phyloP scores from a whole-genome alignment of 2,888 invertebrate genomes.

The Plagodis dolabraria region DNA sequence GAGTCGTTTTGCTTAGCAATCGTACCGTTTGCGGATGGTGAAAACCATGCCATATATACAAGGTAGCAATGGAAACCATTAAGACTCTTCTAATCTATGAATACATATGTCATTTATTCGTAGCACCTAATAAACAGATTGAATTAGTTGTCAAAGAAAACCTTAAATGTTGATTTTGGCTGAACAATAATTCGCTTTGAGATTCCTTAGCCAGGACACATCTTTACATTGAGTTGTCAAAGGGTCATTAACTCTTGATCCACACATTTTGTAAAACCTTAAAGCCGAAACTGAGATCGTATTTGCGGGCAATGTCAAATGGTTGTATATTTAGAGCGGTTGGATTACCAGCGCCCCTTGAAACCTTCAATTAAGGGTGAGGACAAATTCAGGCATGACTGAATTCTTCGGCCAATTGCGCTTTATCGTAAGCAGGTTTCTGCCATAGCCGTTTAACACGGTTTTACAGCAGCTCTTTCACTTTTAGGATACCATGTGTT shows the following conservation, averaged over 20 bases:
- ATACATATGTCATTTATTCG: no score
- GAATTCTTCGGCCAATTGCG: slow-evolving; percentile 46
- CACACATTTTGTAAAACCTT: slow-evolving; percentile 16
- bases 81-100: no score
- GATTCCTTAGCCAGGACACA: no score
- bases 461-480: slow-evolving; percentile 12
- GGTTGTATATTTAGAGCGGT: slow-evolving; percentile 37
- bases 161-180: no score
- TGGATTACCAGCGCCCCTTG: slow-evolving; percentile 39
- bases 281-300: slow-evolving; percentile 13
- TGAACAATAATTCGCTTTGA: no score
- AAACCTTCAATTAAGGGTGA: slow-evolving; percentile 43
- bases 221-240: neutral
- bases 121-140: no score
- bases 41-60: no score
- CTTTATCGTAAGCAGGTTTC: slow-evolving; percentile 31
- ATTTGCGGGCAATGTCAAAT: slow-evolving; percentile 23
- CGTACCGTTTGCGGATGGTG: no score
- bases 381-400: slow-evolving; percentile 39
- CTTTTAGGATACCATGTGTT: neutral
- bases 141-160: no score
- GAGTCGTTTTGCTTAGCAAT: no score
- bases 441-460: slow-evolving; percentile 10
- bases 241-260: slow-evolving; percentile 6
- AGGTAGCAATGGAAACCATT: no score